These are phyloP conservation scores for Litocranius walleri DNA, from an alignment of 2,113 vertebrate species.

Conservation along the genomic window DNA sequence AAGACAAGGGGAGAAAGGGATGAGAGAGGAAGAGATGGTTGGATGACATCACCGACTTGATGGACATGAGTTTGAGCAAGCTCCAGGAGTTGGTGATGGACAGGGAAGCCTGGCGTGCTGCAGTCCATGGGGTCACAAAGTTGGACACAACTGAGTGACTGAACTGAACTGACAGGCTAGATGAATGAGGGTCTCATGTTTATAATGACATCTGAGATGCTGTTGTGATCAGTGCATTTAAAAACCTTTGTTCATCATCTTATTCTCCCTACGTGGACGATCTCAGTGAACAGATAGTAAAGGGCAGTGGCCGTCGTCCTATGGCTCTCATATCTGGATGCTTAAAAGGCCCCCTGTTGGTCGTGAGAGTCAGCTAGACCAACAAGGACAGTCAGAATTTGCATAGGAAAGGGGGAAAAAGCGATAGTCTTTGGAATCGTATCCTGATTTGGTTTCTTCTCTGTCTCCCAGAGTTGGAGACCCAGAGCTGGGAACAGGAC, in stretches of 20 bases:
- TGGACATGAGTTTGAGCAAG: neutral
- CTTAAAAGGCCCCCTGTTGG: neutral
- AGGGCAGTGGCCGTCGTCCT: accelerated
- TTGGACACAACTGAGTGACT: neutral
- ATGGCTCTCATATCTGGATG: accelerated
- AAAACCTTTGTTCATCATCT: neutral
- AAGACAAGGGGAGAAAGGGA: neutral
- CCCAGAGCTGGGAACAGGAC: neutral
- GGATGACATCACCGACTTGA: neutral
- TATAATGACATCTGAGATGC: too few species aligned
- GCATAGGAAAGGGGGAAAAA: neutral
- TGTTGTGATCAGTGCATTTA: accelerated
- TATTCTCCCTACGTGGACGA: accelerated
- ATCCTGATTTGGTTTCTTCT: neutral
- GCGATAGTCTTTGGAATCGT: neutral
- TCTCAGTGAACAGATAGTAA: neutral
- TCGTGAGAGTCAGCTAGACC: neutral
- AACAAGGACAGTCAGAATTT: neutral
- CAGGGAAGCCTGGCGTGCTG: neutral
- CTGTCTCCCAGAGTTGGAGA: neutral
- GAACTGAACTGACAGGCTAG: neutral
- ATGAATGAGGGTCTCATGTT: neutral
- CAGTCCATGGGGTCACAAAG: neutral
- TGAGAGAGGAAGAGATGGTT: neutral
- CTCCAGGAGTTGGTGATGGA: neutral